A percentile compares a stretch with the other conserved stretches of the same genome.
Evolutionary conservation across 2,797 vertebrate species (phyloP).

Genomic region (Takifugu ocellatus): DNA sequence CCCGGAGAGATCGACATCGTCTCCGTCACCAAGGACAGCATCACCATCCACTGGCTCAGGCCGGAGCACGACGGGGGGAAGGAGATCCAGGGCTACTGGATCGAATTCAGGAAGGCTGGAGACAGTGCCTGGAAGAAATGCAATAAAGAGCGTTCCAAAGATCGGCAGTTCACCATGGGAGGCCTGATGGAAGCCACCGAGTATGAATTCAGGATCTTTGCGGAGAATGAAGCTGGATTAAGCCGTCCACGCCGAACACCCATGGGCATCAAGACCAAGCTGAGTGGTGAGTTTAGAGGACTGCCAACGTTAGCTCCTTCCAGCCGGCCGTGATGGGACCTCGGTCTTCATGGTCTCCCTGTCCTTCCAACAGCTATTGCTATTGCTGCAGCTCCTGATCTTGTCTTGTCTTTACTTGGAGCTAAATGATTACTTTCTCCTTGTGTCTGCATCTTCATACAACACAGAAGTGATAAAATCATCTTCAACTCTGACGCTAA

Average conservation of each 20-base stretch:
- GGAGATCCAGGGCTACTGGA: constrained; percentile 97
- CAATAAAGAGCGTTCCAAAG: constrained; percentile 92
- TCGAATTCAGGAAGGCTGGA: constrained; percentile 93
- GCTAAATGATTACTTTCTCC: too few relatives aligned
- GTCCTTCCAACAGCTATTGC: too few relatives aligned
- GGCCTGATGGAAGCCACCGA: constrained; percentile 95
- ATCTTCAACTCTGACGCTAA: neutral
- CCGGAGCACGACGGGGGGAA: constrained; percentile 96
- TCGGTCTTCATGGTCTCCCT: too few relatives aligned
- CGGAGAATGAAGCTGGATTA: constrained; percentile 92
- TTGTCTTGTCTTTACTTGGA: too few relatives aligned
- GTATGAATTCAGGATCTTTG: constrained; percentile 95
- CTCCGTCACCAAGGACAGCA: constrained; percentile 91
- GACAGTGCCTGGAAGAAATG: constrained; percentile 98
- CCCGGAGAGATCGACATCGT: constrained; percentile 97
- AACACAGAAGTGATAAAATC: too few relatives aligned
- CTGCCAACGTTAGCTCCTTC: neutral
- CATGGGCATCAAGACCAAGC: constrained; percentile 96
- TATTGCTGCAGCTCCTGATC: too few relatives aligned
- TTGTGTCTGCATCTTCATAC: too few relatives aligned
- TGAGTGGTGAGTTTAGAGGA: constrained; percentile 84
- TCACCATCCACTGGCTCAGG: constrained; percentile 95
- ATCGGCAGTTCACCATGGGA: constrained; percentile 94
- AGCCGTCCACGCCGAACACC: constrained; percentile 94
- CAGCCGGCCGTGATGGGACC: neutral